A percentile compares a stretch with the other conserved stretches of the same genome.
These are phyloP conservation scores for Phataginus tricuspis DNA, from an alignment of 2,797 vertebrate species.

Conservation along the genomic window DNA sequence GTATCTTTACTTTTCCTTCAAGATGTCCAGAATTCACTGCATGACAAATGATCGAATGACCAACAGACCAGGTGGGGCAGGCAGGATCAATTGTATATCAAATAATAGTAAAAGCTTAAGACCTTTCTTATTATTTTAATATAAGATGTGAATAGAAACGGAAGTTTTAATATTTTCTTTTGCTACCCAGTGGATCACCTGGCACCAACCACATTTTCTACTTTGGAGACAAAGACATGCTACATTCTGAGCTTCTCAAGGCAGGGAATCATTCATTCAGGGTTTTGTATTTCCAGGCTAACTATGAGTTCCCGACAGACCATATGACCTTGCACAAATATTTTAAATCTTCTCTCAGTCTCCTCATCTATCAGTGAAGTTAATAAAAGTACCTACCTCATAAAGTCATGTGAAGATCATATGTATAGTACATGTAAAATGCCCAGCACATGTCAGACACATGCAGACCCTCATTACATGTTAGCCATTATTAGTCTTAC, in stretches of 20 bases:
- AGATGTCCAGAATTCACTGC: not conserved
- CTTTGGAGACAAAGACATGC: not conserved
- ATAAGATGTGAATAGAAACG: not conserved
- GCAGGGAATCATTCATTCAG: not conserved
- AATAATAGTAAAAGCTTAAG: not conserved
- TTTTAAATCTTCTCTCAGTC: not conserved
- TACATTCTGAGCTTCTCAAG: accelerated
- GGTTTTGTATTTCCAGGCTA: not conserved
- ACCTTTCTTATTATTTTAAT: not conserved
- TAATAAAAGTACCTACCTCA: not conserved
- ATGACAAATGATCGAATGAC: not conserved
- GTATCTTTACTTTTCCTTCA: not conserved
- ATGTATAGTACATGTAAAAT: accelerated
- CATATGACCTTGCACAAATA: not conserved
- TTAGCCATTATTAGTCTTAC: not conserved
- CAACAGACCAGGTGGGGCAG: too few species aligned
- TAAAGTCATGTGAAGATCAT: not conserved
- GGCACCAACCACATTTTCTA: not conserved
- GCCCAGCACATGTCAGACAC: not conserved
- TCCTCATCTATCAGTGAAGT: not conserved
- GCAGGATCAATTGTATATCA: not conserved
- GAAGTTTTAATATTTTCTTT: not conserved
- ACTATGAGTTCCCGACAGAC: not conserved
- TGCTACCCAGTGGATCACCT: not conserved
- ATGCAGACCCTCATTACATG: not conserved